A percentile compares a stretch with the other conserved stretches of the same genome.
Conservation (phyloP, 2,113 vertebrate genomes). For the Nothobranchius kuhntae region DNA sequence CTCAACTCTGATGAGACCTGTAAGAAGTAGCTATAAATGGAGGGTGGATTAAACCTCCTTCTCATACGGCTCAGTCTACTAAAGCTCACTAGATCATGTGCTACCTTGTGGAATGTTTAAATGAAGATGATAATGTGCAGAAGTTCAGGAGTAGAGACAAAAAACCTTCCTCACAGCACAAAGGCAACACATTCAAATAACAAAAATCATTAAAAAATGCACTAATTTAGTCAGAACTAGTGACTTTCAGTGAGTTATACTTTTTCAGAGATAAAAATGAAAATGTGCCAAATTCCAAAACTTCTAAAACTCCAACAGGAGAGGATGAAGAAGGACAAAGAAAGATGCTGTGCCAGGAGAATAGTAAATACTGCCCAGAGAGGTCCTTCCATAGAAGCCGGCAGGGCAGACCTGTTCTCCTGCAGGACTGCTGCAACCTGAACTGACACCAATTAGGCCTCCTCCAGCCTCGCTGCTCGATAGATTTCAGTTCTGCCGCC, state of each 20-base stretch:
- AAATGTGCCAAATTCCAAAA: neutral
- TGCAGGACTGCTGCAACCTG: constrained; percentile 62
- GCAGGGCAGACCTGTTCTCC: constrained; percentile 56
- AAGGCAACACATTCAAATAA: too few relatives aligned
- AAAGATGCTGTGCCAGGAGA: constrained; percentile 23
- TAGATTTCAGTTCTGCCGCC: constrained; percentile 68
- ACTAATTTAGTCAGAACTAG: too few relatives aligned
- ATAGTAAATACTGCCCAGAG: constrained; percentile 50
- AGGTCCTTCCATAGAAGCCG: constrained; percentile 32
- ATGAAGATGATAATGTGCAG: neutral
- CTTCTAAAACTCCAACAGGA: neutral
- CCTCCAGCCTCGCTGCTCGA: constrained; percentile 61
- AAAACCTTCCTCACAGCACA: too few relatives aligned
- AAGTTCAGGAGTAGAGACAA: too few relatives aligned
- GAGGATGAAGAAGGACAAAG: neutral
- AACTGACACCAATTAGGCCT: constrained; percentile 81
- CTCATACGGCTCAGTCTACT: neutral
- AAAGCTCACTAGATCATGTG: neutral
- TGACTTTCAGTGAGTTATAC: too few relatives aligned
- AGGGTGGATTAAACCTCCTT: constrained; percentile 7
- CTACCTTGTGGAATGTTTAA: neutral
- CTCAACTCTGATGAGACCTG: constrained; percentile 4
- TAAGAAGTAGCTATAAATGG: neutral
- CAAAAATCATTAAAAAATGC: too few relatives aligned
- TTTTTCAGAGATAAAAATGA: too few relatives aligned